These are phyloP conservation scores for Entosphenus tridentatus DNA, from an alignment of 2,113 vertebrate species.

Conservation along the genomic window DNA sequence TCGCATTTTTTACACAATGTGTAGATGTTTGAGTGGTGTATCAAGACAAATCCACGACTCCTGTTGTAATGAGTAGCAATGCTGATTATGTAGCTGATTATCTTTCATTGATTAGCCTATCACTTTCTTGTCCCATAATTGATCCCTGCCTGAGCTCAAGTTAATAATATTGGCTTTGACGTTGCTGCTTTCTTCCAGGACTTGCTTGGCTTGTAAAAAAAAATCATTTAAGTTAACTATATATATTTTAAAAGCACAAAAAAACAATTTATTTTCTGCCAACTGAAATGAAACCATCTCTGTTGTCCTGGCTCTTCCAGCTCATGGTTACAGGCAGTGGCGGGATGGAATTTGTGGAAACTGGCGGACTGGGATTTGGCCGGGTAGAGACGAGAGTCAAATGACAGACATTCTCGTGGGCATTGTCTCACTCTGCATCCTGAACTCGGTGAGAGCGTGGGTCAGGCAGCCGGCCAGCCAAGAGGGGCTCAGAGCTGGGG, in stretches of 20 bases:
- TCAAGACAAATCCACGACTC: too few relatives aligned
- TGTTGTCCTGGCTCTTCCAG: too few relatives aligned
- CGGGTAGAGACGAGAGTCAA: conserved; percentile 4
- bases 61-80: conserved; percentile 95
- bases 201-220: conserved; percentile 96
- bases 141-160: conserved; percentile 99
- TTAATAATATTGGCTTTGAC: conserved; percentile 99
- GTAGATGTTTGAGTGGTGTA: too few relatives aligned
- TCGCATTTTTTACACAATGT: too few relatives aligned
- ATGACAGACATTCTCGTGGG: conserved; percentile 2
- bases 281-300: too few relatives aligned
- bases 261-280: too few relatives aligned
- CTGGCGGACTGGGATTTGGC: conserved; percentile 1
- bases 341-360: conserved; percentile 1
- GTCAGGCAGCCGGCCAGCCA: conserved; percentile 4
- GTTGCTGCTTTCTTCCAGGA: conserved; percentile 49
- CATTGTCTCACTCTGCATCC: conserved; percentile 4
- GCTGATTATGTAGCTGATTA: conserved; percentile 99
- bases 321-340: neutral
- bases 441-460: conserved; percentile 2
- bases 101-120: conserved; percentile 99
- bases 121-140: conserved; percentile 99
- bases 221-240: conserved; percentile 20
- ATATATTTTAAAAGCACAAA: too few relatives aligned
- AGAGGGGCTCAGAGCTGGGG: neutral